Base-by-base conservation (phyloP, 2,113 vertebrate species). In the Sinocyclocheilus maitianheensis region DNA sequence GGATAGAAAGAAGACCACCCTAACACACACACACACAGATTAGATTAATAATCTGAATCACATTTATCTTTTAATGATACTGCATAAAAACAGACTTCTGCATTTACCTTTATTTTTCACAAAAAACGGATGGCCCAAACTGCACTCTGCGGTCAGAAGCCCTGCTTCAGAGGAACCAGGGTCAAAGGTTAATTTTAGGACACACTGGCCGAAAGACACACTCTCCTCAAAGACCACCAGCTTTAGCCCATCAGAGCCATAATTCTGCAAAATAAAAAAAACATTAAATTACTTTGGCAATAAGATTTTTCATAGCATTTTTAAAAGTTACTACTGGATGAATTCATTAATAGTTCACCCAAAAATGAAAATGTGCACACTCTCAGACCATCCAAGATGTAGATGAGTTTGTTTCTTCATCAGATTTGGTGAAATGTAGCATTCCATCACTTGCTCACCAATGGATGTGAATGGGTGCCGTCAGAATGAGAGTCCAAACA, bases 1-100 rank as follows among this genome's bases (percentile, higher is more conserved):
- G 98, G 98, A 93, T 98, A 98, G 94, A 99, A 99, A 82, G 98
- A 99, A 81, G 97, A 97, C 98, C 98, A 99, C 87, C 98, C 98
- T 99, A 91, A 53, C 67, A 63, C 75, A 87, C 43, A 67, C 10
- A 22, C 60, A 86, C 30, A 34, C 30, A 34, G 75, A 84, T 77
- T 3, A 80, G 48, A 12, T 46, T 81, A 30, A 14, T 34, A 8
- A 24, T 9, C 51, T n/a, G 63, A 76, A 34, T 24, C 58, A 76
- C 22, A 58, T 4, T 14, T n/a, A 48, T 30, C 3, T 14, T 53
- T 14, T 10, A 67, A 60, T 13, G 34, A 63, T 5, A 69, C 37
- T 48, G 58, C 2, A 69, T 34, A 16, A 1, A 63, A 37, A 79
- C 18, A 37, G 4, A 3, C 76, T 46, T 3, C n/a, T 14, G 22